These are phyloP conservation scores for Hoplias malabaricus DNA, from an alignment of 2,113 vertebrate genomes.

Conservation along the genomic window DNA sequence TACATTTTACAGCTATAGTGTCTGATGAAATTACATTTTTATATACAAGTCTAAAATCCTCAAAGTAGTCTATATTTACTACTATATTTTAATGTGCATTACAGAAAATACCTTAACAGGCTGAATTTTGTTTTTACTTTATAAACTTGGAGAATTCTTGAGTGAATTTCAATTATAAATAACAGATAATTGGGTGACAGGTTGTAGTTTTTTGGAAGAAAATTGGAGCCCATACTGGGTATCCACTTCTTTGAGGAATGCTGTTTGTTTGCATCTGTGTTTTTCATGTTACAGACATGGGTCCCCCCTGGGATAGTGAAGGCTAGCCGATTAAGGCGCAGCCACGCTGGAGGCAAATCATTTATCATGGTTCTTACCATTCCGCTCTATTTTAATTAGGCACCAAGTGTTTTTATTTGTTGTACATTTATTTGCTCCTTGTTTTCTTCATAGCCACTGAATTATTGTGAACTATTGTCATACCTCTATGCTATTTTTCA, in stretches of 20 bases:
- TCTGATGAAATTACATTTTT: too few relatives aligned
- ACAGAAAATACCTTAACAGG: neutral
- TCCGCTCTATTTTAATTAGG: conserved; percentile 78
- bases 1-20: too few relatives aligned
- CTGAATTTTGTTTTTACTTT: neutral
- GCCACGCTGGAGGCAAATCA: conserved; percentile 80
- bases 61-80: too few relatives aligned
- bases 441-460: conserved; percentile 48
- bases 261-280: conserved; percentile 81
- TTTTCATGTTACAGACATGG: conserved; percentile 83
- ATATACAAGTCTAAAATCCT: too few relatives aligned
- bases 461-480: conserved; percentile 14
- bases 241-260: conserved; percentile 76
- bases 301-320: conserved; percentile 82
- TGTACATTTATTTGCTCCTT: conserved; percentile 51
- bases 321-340: conserved; percentile 80
- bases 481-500: conserved; percentile 34
- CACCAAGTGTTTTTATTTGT: conserved; percentile 62
- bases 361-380: conserved; percentile 76
- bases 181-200: neutral
- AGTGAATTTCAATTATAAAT: neutral
- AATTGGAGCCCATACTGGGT: conserved; percentile 56
- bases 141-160: neutral
- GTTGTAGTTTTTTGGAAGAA: conserved; percentile 36
- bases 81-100: too few relatives aligned